Base-by-base conservation (phyloP, 2,888 invertebrate species). In the Tenthredo mesomela region DNA sequence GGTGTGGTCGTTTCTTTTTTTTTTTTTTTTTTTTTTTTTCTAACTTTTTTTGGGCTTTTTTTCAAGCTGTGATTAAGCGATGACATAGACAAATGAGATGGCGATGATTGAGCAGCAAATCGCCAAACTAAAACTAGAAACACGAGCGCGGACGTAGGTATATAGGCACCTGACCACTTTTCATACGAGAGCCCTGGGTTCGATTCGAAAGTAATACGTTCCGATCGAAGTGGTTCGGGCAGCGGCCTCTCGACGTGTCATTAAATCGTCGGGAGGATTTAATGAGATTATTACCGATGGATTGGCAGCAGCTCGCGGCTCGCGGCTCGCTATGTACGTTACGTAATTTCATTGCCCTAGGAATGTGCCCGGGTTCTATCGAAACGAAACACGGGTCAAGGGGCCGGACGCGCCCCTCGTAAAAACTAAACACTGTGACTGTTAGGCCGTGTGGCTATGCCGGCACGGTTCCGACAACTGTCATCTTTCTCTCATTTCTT, bases 281-380 rank as follows among this genome's bases (percentile, higher is more conserved):
- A 87, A 87, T 87, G 87, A 87, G 86, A 87, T 86, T 87, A 86
- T 87, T 86, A 87, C 87, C 86, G 86, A 85, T 85, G 87, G 87
- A 87, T 87, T 71, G 84, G 84, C 84, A 85, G 84, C 84, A 67
- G 70, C 75, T 50, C 65, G 61, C 21, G 54, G 73, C 73, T 73
- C 25, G 29, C 29, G 54, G 54, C 77, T 80, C 37, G 58, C 29
- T 58, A 40, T 21, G 61, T 15, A 37, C 12, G 61, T 80, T 80
- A 61, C 80, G 80, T 80, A 80, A 80, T 80, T 80, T 58, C 61
- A 58, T 61, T 61, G 58, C 80, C 61, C 61, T 10, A 80, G 80
- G 80, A 80, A 80, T 80, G 80, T 40, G 78, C 80, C 80, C 58
- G 58, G 80, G 37, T 80, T 61, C 80, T 80, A 80, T 80, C 61